Evolutionary conservation across 2,888 invertebrate genomes (phyloP).

Genomic region (Tyria jacobaeae): DNA sequence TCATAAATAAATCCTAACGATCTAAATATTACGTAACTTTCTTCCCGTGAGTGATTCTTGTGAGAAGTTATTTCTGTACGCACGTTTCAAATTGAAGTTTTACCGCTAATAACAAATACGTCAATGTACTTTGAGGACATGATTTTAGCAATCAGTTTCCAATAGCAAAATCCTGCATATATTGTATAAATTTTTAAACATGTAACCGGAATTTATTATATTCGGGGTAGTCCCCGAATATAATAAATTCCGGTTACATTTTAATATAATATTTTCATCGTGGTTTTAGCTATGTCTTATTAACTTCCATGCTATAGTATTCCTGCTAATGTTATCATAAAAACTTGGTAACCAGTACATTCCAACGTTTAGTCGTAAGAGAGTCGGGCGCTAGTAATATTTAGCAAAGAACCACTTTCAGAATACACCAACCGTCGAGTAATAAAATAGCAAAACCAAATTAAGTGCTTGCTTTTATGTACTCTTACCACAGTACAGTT

Average conservation of each 20-base stretch:
- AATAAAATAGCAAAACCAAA: slow-evolving; percentile 10
- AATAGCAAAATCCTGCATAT: no score
- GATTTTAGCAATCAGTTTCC: no score
- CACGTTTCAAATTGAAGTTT: background rate
- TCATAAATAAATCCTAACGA: background rate
- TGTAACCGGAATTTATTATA: no score
- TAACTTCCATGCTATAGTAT: background rate
- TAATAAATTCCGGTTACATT: no score
- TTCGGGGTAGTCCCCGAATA: no score
- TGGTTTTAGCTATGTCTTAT: no score
- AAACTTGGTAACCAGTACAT: background rate
- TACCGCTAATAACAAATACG: background rate
- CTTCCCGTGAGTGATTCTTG: background rate
- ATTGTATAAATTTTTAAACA: no score
- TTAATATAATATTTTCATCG: no score
- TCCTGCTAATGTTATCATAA: background rate
- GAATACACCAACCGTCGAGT: slow-evolving; percentile 8
- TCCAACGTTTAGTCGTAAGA: background rate
- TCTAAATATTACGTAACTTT: background rate
- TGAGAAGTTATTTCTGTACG: background rate
- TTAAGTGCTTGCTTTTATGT: slow-evolving; percentile 7
- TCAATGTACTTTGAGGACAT: slow-evolving; percentile 5
- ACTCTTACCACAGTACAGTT: slow-evolving; percentile 7
- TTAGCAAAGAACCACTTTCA: background rate
- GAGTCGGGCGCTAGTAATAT: background rate